These are phyloP conservation scores for Anneissia japonica DNA, from an alignment of 35 echinoderm and acorn worm species.

Conservation along the genomic window DNA sequence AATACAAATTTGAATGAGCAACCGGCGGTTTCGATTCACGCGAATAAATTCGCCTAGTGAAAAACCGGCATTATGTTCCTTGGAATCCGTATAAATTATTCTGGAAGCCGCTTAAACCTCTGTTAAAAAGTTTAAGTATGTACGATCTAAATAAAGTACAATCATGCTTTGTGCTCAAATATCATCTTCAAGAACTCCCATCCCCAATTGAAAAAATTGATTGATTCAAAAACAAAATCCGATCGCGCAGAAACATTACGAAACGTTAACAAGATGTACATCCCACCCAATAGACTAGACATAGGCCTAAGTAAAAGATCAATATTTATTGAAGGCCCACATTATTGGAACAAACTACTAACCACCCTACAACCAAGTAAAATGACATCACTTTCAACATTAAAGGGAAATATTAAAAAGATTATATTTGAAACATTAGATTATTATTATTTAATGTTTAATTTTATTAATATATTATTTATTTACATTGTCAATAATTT, in stretches of 20 bases:
- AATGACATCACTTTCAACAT: not conserved
- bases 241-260: not conserved
- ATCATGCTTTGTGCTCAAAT: not conserved
- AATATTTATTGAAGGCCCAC: not conserved
- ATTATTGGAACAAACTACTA: not conserved
- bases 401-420: not conserved
- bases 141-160: not conserved
- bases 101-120: too few relatives aligned
- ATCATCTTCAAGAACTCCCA: not conserved
- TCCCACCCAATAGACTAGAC: not conserved
- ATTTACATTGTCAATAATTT: too few relatives aligned
- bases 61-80: too few relatives aligned
- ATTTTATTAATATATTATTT: too few relatives aligned
- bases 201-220: not conserved
- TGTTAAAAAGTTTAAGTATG: not conserved
- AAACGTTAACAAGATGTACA: not conserved
- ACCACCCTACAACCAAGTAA: not conserved
- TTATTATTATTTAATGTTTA: too few relatives aligned
- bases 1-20: too few relatives aligned
- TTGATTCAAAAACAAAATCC: not conserved
- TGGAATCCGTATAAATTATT: too few relatives aligned
- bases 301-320: not conserved
- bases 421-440: not conserved
- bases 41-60: too few relatives aligned
- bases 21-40: too few relatives aligned